phyloP scores from a whole-genome alignment of 2,797 vertebrate species.

The Squalus acanthias region DNA sequence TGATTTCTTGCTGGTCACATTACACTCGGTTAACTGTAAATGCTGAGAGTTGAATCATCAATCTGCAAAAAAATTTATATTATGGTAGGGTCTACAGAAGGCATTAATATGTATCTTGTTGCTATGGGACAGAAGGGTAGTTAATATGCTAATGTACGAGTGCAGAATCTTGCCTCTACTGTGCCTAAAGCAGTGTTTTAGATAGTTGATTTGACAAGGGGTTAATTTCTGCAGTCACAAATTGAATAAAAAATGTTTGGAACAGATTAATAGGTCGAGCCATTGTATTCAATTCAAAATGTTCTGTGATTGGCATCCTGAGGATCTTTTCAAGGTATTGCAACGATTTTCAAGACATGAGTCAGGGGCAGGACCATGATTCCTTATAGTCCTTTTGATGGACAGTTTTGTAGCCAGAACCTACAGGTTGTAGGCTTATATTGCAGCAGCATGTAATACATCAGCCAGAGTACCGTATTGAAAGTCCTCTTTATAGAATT shows the following conservation, averaged over 20 bases:
- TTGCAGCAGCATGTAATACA: neutral
- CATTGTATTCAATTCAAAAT: neutral
- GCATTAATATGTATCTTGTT: neutral
- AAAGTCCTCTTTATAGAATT: neutral
- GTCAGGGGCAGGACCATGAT: neutral
- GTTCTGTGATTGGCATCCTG: neutral
- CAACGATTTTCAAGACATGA: neutral
- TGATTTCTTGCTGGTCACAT: neutral
- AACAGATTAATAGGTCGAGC: neutral
- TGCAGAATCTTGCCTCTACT: neutral
- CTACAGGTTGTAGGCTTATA: neutral
- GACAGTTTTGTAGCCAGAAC: neutral
- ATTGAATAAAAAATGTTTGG: neutral
- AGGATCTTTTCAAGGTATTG: neutral
- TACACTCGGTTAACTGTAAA: neutral
- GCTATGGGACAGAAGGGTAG: neutral
- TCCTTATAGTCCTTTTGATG: neutral
- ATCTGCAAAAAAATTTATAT: neutral
- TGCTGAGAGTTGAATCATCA: neutral
- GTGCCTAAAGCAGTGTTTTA: neutral
- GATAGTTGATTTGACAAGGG: neutral
- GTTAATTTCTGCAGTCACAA: neutral
- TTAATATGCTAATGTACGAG: neutral
- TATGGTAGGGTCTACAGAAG: neutral
- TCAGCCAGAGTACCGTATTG: neutral